Evolutionary conservation across 2,797 vertebrate genomes (phyloP), one percentile per base, ranked within the genome.

Genomic region (Austrolebias charrua): DNA sequence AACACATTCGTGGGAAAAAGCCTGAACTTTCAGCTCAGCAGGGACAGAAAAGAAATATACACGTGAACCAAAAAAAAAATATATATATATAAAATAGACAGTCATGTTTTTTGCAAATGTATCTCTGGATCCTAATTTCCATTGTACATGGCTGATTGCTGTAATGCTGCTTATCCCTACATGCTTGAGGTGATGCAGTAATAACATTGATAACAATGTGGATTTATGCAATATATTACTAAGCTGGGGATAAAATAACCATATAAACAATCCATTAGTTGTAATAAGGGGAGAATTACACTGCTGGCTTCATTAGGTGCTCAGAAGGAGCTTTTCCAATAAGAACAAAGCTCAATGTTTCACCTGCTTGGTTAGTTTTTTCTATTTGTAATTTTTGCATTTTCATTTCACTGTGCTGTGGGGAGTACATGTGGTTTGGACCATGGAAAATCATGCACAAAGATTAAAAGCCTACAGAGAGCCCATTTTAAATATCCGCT

Each of bases 1-100:
- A 76, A 86, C 82, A 85, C 83, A 84, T 87, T 84, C 81, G 83
- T 82, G 83, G 85, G 81, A 86, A 86, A 87, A 53, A 77, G 82
- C 85, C 82, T 79, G 83, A 79, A 87, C 81, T 69, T 69, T 79
- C 56, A 31, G 71, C 79, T 80, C 78, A 79, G 67, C 66, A 57
- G 45, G 40, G 46, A 62, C 38, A 59, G 28, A 59, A 55, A 44
- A 59, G 33, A 73, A 62, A 61, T 45, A 63, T 8, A 64, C 63
- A 71, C 48, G 14, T 45, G 12, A 58, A 69, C 28, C 66, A 71
- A 73, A 60, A 66, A n/a, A n/a, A n/a, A n/a, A n/a, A n/a, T n/a
- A n/a, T n/a, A n/a, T n/a, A n/a, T n/a, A n/a, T n/a, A n/a, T n/a
- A n/a, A n/a, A 67, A 24, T 71, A 8, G n/a, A 18, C 46, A 18